Percentiles rank a stretch among this genome's conserved stretches.
Evolutionary conservation across 2,888 invertebrate genomes (phyloP).

Genomic region (Melitaea athalia): DNA sequence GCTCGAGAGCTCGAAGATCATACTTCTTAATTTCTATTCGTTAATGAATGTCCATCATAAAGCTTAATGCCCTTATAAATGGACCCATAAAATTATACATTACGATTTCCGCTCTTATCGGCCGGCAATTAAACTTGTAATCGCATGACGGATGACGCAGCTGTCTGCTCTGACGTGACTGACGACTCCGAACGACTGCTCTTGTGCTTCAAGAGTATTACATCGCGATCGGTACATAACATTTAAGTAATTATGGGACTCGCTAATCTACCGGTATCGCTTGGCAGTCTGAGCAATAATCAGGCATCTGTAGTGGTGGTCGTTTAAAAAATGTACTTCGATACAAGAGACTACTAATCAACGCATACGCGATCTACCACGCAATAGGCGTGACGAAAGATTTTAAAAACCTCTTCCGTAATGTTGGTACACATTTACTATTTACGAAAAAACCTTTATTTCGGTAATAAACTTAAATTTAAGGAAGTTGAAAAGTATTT

Average conservation of each 20-base stretch:
- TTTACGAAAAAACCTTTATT: too few relatives aligned
- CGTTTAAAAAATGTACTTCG: too few relatives aligned
- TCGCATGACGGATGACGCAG: constrained; percentile 29
- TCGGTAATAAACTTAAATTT: too few relatives aligned
- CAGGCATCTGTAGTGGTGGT: too few relatives aligned
- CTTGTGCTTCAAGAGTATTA: background rate
- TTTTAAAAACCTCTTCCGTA: too few relatives aligned
- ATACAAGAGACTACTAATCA: too few relatives aligned
- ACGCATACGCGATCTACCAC: too few relatives aligned
- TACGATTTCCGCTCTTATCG: constrained; percentile 35
- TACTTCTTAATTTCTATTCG: constrained; percentile 14
- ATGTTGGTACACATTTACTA: too few relatives aligned
- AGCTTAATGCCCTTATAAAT: constrained; percentile 32
- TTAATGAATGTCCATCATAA: constrained; percentile 35
- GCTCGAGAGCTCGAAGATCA: constrained; percentile 2
- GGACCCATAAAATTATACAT: constrained; percentile 35
- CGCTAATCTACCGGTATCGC: too few relatives aligned
- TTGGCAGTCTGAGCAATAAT: too few relatives aligned
- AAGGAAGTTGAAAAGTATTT: too few relatives aligned
- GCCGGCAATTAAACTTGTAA: constrained; percentile 28
- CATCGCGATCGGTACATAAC: background rate
- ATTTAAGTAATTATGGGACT: background rate
- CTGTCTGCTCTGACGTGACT: constrained; percentile 15
- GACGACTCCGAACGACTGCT: background rate
- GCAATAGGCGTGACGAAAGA: too few relatives aligned